These are phyloP conservation scores for Carpatolechia fugitivella DNA, from an alignment of 2,888 invertebrate species.

Conservation along the genomic window DNA sequence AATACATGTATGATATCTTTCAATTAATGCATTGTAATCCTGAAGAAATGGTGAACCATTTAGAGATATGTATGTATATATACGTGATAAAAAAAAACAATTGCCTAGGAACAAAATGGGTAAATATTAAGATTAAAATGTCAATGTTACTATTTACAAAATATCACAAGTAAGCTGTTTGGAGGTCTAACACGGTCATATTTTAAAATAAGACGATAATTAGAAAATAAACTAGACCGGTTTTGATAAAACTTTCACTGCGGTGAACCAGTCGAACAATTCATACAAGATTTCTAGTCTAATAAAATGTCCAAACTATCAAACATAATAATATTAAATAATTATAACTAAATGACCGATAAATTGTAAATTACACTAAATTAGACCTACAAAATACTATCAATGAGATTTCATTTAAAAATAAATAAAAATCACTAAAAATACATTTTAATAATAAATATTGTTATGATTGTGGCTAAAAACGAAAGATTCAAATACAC, in stretches of 20 bases:
- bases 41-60: too few species aligned
- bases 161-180: constrained; percentile 41
- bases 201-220: not conserved
- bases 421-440: constrained; percentile 11
- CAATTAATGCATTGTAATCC: too few species aligned
- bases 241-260: not conserved
- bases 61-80: too few species aligned
- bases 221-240: not conserved
- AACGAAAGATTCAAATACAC: not conserved
- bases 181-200: constrained; percentile 22
- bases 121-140: constrained; percentile 28
- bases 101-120: constrained; percentile 42
- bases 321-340: not conserved
- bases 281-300: not conserved
- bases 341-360: not conserved
- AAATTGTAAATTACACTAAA: not conserved
- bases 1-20: too few species aligned
- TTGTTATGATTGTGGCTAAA: not conserved
- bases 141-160: constrained; percentile 40
- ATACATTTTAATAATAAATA: not conserved
- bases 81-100: constrained; percentile 35
- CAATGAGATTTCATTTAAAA: constrained; percentile 14
- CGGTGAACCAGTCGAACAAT: not conserved
- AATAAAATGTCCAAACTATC: not conserved
- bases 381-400: constrained; percentile 9